Percentiles rank a stretch among this genome's conserved stretches.
Conservation (phyloP, 1,140 invertebrate species). For the Drosophila tristis region DNA sequence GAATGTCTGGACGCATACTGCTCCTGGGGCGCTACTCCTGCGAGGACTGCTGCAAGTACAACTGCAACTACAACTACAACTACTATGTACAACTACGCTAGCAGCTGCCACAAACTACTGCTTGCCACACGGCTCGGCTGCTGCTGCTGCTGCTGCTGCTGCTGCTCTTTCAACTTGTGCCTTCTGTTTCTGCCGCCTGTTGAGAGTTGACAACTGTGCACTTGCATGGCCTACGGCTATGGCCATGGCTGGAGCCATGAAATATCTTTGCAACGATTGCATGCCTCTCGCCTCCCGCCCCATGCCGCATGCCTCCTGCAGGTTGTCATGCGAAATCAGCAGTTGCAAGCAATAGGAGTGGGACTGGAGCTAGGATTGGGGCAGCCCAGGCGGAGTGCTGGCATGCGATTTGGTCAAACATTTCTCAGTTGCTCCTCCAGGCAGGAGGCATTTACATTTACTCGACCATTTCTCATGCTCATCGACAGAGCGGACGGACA, state of each 20-base stretch:
- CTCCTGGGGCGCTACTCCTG: conserved; percentile 1
- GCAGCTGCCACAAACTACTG: conserved; percentile 9
- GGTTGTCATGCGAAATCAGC: conserved; percentile 73
- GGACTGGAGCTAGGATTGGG: not conserved
- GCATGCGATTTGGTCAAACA: conserved; percentile 59
- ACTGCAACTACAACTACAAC: not conserved
- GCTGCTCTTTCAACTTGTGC: conserved; percentile 36
- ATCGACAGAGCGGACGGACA: not conserved
- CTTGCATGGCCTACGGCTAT: conserved; percentile 69
- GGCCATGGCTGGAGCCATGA: conserved; percentile 49
- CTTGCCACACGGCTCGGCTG: not conserved
- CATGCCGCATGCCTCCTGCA: conserved; percentile 50
- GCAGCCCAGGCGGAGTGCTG: not conserved
- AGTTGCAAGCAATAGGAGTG: conserved; percentile 10
- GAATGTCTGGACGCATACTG: conserved; percentile 16
- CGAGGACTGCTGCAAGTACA: conserved; percentile 8
- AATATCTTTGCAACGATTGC: conserved; percentile 49
- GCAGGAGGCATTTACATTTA: conserved; percentile 62
- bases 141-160: not conserved
- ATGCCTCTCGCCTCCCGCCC: too few species aligned
- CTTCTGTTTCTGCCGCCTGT: conserved; percentile 38
- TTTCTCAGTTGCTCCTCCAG: conserved; percentile 38
- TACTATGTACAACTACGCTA: not conserved
- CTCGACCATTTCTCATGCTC: conserved; percentile 58
- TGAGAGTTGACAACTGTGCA: conserved; percentile 76